phyloP scores from a whole-genome alignment of 2,888 invertebrate species.

The Meiosimyza platycephala region DNA sequence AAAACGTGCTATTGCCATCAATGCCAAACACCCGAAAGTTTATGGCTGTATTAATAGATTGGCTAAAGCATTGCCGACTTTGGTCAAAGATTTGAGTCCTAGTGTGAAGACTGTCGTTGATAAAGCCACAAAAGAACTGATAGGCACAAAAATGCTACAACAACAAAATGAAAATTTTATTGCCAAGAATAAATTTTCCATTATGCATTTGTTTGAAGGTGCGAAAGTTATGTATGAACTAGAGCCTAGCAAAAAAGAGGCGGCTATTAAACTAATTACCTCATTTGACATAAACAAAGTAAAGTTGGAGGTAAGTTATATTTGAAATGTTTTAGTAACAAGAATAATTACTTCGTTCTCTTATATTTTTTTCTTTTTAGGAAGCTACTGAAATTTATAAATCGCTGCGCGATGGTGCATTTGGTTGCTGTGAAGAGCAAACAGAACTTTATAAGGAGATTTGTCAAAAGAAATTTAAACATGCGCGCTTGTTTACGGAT shows the following conservation, averaged over 20 bases:
- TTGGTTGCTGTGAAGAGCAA: slow-evolving; percentile 79
- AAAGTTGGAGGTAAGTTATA: slow-evolving; percentile 59
- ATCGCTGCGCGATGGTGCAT: slow-evolving; percentile 81
- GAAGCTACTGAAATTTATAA: slow-evolving; percentile 84
- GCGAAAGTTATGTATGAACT: slow-evolving; percentile 84
- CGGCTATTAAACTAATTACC: slow-evolving; percentile 74
- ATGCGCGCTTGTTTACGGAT: slow-evolving; percentile 79
- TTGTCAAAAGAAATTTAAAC: slow-evolving; percentile 82
- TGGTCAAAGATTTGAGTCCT: slow-evolving; percentile 53
- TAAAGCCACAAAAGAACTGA: slow-evolving; percentile 65
- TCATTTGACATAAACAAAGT: slow-evolving; percentile 68
- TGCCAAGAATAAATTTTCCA: slow-evolving; percentile 71
- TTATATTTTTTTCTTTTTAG: slow-evolving; percentile 70
- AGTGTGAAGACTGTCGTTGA: slow-evolving; percentile 63
- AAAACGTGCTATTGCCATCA: slow-evolving; percentile 85
- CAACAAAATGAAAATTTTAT: slow-evolving; percentile 80
- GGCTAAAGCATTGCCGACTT: slow-evolving; percentile 59
- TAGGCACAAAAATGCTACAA: slow-evolving; percentile 70
- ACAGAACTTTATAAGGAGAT: slow-evolving; percentile 77
- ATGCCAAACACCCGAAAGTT: slow-evolving; percentile 81
- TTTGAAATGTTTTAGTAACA: background rate
- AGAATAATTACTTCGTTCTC: background rate
- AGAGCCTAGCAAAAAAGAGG: slow-evolving; percentile 74
- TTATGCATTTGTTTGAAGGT: slow-evolving; percentile 84
- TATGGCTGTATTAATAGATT: slow-evolving; percentile 85